Evolutionary conservation across 1,140 invertebrate genomes (phyloP), one percentile per base, ranked within the genome.

Genomic region (Homalodisca vitripennis): DNA sequence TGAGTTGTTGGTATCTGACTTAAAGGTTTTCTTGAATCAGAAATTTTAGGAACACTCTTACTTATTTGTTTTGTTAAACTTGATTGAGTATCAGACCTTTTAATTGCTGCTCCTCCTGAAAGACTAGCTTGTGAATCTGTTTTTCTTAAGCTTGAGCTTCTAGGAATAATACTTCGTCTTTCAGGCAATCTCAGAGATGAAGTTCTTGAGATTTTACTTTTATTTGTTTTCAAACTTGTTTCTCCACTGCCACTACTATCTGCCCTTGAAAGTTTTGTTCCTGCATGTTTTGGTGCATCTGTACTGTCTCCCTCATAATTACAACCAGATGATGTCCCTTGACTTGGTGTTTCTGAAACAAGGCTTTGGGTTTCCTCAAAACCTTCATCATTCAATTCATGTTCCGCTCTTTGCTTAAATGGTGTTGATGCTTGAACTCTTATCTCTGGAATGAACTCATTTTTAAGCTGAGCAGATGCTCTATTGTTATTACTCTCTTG

Each of bases 341-440:
- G 90, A 55, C 91, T 93, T 0, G 91, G 85, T 0, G 89, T 92
- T 76, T 94, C 92, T 0, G 92, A 93, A 57, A 93, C 90, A 27
- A 93, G 80, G 73, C 88, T 93, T 71, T 93, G 91, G 0, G 91
- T 93, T 80, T 94, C 93, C 78, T 95, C 92, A 75, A 95, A 95
- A 10, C 92, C 93, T 82, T 95, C 93, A 76, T 95, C 93, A 72
- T 92, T 90, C 47, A 91, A 75, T 71, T 92, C 88, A 70, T 87
- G 85, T 68, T 90, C 87, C 17, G 57, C 68, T 64, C 73, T 72
- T 62, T 41, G 48, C 14, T 82, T 85, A 41, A 78, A 75, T 0
- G 79, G 71, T 2, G 79, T 73, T 26, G 77, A 71, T 1, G 78
- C 72, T 10, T 81, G 75, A 0, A 82, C 77, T 67, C 72, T 78